phyloP scores from a whole-genome alignment of 1,140 invertebrate genomes.

The Pseudomyrmex sp. region DNA sequence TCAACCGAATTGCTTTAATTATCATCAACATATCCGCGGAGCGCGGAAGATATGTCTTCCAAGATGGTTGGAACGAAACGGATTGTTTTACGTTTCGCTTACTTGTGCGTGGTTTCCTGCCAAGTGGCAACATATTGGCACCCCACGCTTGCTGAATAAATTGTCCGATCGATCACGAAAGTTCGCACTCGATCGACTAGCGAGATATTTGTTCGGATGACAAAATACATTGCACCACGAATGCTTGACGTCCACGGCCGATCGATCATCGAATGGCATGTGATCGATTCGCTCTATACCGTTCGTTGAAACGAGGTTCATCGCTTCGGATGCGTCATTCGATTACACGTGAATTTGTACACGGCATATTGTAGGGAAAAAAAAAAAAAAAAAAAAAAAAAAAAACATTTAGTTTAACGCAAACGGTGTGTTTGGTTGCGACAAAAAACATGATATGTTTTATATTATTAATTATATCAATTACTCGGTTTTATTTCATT shows the following conservation, averaged over 20 bases:
- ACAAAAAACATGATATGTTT: slow-evolving; percentile 13
- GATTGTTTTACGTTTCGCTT: slow-evolving; percentile 63
- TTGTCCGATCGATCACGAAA: slow-evolving; percentile 74
- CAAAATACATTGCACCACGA: slow-evolving; percentile 68
- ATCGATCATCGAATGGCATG: slow-evolving; percentile 68
- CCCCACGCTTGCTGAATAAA: slow-evolving; percentile 71
- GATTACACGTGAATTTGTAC: slow-evolving; percentile 67
- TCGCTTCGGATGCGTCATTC: slow-evolving; percentile 49
- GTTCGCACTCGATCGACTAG: slow-evolving; percentile 70
- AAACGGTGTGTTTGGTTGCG: not conserved
- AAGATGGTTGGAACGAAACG: slow-evolving; percentile 58
- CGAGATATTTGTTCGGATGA: slow-evolving; percentile 72
- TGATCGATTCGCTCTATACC: slow-evolving; percentile 69
- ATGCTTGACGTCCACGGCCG: slow-evolving; percentile 66
- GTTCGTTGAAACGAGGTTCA: slow-evolving; percentile 64
- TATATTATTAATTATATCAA: slow-evolving; percentile 15
- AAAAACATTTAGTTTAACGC: slow-evolving; percentile 17
- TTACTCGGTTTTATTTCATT: slow-evolving; percentile 20
- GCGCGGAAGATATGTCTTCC: slow-evolving; percentile 55
- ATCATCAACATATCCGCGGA: not conserved
- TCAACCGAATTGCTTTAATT: slow-evolving; percentile 7
- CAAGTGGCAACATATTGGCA: slow-evolving; percentile 72
- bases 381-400: slow-evolving; percentile 1
- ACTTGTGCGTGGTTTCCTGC: slow-evolving; percentile 56
- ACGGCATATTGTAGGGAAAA: slow-evolving; percentile 41